Evolutionary conservation across 1,140 invertebrate genomes (phyloP).

Genomic region (Brachionus plicatilis): DNA sequence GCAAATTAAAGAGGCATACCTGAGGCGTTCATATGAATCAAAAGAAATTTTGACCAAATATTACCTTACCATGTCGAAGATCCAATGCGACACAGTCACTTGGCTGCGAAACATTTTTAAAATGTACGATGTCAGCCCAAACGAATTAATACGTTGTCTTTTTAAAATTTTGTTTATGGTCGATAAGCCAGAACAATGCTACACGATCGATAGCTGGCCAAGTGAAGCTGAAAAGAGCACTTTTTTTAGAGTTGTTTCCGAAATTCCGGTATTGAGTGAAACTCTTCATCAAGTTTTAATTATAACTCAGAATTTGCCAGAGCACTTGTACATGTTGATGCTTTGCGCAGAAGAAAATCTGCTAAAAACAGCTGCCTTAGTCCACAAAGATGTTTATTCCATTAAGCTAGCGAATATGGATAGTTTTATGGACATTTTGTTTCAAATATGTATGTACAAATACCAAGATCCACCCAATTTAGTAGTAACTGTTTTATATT

Average conservation of each 20-base stretch:
- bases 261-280: conserved; percentile 76
- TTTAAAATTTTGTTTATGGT: conserved; percentile 76
- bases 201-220: conserved; percentile 87
- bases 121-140: conserved; percentile 10
- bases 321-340: conserved; percentile 31
- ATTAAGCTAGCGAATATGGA: background rate
- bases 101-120: conserved; percentile 13
- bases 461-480: conserved; percentile 72
- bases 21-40: background rate
- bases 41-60: conserved; percentile 59
- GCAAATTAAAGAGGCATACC: conserved; percentile 66
- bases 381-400: conserved; percentile 23
- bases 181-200: conserved; percentile 77
- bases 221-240: conserved; percentile 67
- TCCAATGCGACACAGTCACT: conserved; percentile 67
- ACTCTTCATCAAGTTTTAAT: conserved; percentile 62
- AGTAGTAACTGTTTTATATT: conserved; percentile 82
- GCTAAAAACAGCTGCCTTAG: conserved; percentile 26
- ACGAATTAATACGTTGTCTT: conserved; percentile 54
- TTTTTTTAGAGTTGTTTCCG: conserved; percentile 71
- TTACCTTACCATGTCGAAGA: conserved; percentile 67
- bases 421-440: conserved; percentile 33
- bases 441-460: conserved; percentile 50
- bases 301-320: conserved; percentile 20
- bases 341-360: conserved; percentile 35